A percentile compares a stretch with the other conserved stretches of the same genome.
Conservation (phyloP, 2,113 vertebrate genomes). For the Toxotes jaculatrix region DNA sequence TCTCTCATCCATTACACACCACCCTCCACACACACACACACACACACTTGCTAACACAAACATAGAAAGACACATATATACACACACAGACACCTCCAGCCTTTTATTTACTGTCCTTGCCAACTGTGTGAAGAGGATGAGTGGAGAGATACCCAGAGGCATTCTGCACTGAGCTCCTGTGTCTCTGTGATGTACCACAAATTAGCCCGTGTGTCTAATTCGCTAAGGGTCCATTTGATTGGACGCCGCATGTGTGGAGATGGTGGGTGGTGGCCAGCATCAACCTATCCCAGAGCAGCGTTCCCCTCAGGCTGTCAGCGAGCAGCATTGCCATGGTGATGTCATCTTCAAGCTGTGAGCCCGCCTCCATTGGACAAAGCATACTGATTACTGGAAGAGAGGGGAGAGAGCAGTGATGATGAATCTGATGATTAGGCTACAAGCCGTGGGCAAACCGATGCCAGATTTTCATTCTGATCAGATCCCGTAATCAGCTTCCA, state of each 20-base stretch:
- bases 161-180: conserved; percentile 41
- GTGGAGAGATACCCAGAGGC: conserved; percentile 42
- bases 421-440: conserved; percentile 55
- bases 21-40: not conserved
- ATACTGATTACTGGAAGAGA: conserved; percentile 61
- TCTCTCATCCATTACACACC: conserved; percentile 25
- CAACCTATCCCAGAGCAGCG: conserved; percentile 50
- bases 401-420: conserved; percentile 45
- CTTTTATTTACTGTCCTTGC: conserved; percentile 43
- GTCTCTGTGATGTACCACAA: conserved; percentile 57
- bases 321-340: conserved; percentile 65
- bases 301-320: conserved; percentile 44
- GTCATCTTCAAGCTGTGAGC: conserved; percentile 65
- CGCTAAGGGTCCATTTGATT: conserved; percentile 33
- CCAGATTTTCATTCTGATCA: conserved; percentile 16
- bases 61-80: not conserved
- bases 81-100: not conserved
- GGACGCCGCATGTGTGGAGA: conserved; percentile 34
- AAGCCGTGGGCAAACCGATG: conserved; percentile 34
- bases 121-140: conserved; percentile 51
- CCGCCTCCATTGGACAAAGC: conserved; percentile 57
- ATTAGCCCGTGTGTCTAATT: conserved; percentile 62
- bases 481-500: conserved; percentile 11
- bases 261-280: conserved; percentile 51
- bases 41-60: not conserved